These are phyloP conservation scores for Scelioninae gen. 1 DNA, from an alignment of 2,888 invertebrate species.

Conservation along the genomic window DNA sequence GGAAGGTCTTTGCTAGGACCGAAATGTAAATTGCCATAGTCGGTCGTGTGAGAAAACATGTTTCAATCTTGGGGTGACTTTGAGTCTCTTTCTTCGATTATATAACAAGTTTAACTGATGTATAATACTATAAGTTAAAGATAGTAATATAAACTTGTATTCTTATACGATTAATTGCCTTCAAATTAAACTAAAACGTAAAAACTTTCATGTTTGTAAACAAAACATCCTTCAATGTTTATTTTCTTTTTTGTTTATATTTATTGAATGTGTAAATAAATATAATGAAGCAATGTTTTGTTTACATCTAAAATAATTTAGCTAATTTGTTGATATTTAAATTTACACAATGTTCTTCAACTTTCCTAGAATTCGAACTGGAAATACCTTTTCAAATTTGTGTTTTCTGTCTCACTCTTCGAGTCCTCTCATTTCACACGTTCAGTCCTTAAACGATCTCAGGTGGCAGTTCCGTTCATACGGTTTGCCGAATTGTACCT, in stretches of 20 bases:
- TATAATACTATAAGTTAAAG: neutral
- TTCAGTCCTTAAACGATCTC: slow-evolving; percentile 17
- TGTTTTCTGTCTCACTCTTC: neutral
- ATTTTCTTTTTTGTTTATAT: too few species aligned
- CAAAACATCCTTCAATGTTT: too few species aligned
- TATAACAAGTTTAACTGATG: neutral
- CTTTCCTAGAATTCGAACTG: too few species aligned
- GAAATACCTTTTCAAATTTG: neutral
- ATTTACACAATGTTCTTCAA: too few species aligned
- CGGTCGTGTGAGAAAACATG: slow-evolving; percentile 53
- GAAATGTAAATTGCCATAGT: slow-evolving; percentile 55
- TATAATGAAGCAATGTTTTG: too few species aligned
- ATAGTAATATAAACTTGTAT: too few species aligned
- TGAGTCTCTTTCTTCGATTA: neutral
- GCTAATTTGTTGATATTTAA: too few species aligned
- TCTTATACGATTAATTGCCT: too few species aligned
- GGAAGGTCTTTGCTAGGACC: slow-evolving; percentile 34
- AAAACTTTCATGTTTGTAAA: too few species aligned
- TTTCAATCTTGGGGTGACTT: neutral
- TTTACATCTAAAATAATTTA: too few species aligned
- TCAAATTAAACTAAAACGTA: too few species aligned
- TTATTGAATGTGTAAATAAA: too few species aligned
- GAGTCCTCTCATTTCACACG: neutral
- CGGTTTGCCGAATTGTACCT: slow-evolving; percentile 24
- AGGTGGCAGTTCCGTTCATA: slow-evolving; percentile 4